phyloP scores from a whole-genome alignment of 2,113 vertebrate genomes.

The Todiramphus chloris region DNA sequence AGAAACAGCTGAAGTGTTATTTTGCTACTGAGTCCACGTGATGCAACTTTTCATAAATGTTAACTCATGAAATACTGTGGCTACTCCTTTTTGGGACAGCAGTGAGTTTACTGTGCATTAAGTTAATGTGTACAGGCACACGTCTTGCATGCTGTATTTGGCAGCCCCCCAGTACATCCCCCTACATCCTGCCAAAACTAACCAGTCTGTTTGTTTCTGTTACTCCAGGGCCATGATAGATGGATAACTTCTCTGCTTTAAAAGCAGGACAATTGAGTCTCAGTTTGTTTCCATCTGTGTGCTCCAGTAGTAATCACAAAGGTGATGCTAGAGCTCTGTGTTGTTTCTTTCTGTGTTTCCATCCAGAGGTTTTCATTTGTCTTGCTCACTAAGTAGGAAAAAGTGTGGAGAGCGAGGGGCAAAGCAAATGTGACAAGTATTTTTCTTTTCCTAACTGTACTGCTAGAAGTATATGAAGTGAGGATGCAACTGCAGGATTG shows the following conservation, averaged over 20 bases:
- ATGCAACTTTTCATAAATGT: neutral
- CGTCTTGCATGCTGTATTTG: neutral
- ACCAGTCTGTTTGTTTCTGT: neutral
- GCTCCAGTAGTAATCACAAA: neutral
- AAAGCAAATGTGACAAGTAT: neutral
- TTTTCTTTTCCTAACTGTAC: neutral
- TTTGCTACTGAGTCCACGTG: neutral
- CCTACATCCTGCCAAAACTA: neutral
- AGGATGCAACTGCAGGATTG: neutral
- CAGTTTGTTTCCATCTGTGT: neutral
- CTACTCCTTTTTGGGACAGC: neutral
- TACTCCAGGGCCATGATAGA: neutral
- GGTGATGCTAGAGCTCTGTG: neutral
- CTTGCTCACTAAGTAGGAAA: neutral
- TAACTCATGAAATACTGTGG: neutral
- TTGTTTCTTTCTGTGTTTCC: neutral
- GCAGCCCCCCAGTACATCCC: neutral
- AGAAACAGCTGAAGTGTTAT: neutral
- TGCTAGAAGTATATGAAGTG: neutral
- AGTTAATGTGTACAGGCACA: neutral
- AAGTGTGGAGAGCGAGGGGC: neutral
- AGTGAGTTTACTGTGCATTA: neutral
- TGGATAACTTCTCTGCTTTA: neutral
- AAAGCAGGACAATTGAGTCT: neutral
- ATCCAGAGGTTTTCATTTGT: neutral